Percentiles rank a stretch among this genome's conserved stretches.
Evolutionary conservation across 2,113 vertebrate species (phyloP).

Genomic region (Chamaea fasciata): DNA sequence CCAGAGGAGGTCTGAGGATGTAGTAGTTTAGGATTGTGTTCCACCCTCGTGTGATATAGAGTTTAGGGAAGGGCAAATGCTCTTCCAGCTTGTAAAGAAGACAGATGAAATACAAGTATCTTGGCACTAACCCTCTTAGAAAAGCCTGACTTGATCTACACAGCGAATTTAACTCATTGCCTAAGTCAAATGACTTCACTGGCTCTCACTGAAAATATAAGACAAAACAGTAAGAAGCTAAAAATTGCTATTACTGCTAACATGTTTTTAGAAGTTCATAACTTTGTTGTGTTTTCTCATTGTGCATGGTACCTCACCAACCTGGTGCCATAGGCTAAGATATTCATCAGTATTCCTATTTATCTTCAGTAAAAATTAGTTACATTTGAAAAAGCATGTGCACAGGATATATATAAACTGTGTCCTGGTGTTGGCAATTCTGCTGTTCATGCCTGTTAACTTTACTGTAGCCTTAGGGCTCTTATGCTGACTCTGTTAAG

Average conservation of each 20-base stretch:
- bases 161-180: background rate
- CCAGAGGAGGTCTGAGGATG: background rate
- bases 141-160: background rate
- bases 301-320: background rate
- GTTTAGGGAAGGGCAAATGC: background rate
- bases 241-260: background rate
- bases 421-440: conserved; percentile 2
- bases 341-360: background rate
- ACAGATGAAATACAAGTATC: background rate
- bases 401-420: background rate
- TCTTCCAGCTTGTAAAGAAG: background rate
- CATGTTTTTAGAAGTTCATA: background rate
- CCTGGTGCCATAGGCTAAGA: background rate
- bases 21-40: background rate
- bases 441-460: conserved; percentile 6
- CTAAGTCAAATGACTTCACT: background rate
- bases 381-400: conserved; percentile 18
- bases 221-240: background rate
- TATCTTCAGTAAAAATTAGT: background rate
- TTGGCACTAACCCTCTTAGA: background rate
- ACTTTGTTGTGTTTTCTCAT: background rate
- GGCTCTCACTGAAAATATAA: background rate
- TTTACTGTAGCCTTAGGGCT: conserved; percentile 10
- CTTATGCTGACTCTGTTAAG: background rate
- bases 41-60: accelerated